Conservation (phyloP, 1,140 invertebrate species). For the Drosophila neocordata region DNA sequence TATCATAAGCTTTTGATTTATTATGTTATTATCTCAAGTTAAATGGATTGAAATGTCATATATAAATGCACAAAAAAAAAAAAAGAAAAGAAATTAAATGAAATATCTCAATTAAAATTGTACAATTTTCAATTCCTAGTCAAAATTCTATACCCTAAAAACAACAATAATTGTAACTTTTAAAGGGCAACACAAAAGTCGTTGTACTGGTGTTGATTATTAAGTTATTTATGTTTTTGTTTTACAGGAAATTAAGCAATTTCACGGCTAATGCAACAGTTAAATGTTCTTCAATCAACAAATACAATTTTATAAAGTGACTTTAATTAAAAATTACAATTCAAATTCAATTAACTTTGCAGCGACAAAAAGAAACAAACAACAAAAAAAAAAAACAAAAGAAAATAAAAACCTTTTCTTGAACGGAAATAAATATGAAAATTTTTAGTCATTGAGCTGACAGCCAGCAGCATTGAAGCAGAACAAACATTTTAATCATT, state of each 20-base stretch:
- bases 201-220: background rate
- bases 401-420: constrained; percentile 17
- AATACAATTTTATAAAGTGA: constrained; percentile 58
- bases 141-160: too few species aligned
- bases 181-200: background rate
- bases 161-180: background rate
- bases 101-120: background rate
- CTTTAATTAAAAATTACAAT: constrained; percentile 77
- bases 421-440: constrained; percentile 41
- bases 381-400: background rate
- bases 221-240: too few species aligned
- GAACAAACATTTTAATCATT: constrained; percentile 71
- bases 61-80: background rate
- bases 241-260: constrained; percentile 70
- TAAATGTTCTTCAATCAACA: constrained; percentile 56
- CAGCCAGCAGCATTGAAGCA: constrained; percentile 54
- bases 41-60: constrained; percentile 10
- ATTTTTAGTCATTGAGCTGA: constrained; percentile 24
- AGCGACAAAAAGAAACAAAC: background rate
- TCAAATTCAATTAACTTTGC: constrained; percentile 56
- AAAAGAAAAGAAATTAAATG: background rate
- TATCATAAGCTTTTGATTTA: constrained; percentile 19
- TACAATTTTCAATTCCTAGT: background rate
- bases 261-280: constrained; percentile 60
- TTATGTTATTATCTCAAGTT: constrained; percentile 17